A percentile compares a stretch with the other conserved stretches of the same genome.
These are phyloP conservation scores for Brachyptera putata DNA, from an alignment of 2,888 invertebrate species.

Conservation along the genomic window DNA sequence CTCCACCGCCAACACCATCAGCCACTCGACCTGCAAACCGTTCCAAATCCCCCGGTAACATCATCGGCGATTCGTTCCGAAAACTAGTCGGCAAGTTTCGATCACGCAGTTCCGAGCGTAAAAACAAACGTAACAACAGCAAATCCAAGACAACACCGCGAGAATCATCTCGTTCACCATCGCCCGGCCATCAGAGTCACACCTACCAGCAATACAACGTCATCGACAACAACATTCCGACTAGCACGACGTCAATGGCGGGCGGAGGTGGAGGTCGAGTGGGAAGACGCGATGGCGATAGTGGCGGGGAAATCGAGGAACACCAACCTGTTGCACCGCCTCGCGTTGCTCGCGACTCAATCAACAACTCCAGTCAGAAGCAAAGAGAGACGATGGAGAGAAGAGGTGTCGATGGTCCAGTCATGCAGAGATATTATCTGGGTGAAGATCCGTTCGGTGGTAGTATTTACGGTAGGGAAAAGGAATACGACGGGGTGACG, in stretches of 20 bases:
- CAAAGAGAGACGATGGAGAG: conserved; percentile 34
- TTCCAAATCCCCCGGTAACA: conserved; percentile 42
- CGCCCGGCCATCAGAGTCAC: conserved; percentile 41
- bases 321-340: conserved; percentile 30
- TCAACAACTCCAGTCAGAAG: conserved; percentile 32
- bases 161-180: conserved; percentile 55
- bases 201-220: conserved; percentile 55
- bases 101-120: conserved; percentile 65
- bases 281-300: conserved; percentile 21
- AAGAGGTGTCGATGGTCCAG: conserved; percentile 38
- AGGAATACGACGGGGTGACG: conserved; percentile 70
- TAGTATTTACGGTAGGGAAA: conserved; percentile 78
- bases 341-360: conserved; percentile 27
- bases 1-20: conserved; percentile 39
- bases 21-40: conserved; percentile 19
- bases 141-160: conserved; percentile 38
- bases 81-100: conserved; percentile 79
- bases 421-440: conserved; percentile 74
- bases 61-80: conserved; percentile 74
- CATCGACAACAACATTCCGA: conserved; percentile 50
- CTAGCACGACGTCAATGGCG: too few species aligned
- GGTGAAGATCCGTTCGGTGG: conserved; percentile 83
- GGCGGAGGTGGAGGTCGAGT: conserved; percentile 33
- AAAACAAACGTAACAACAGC: conserved; percentile 45
- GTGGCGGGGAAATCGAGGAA: conserved; percentile 19